Evolutionary conservation across 2,113 vertebrate species (phyloP), one percentile per base, ranked within the genome.

Genomic region (Enhydra lutris): DNA sequence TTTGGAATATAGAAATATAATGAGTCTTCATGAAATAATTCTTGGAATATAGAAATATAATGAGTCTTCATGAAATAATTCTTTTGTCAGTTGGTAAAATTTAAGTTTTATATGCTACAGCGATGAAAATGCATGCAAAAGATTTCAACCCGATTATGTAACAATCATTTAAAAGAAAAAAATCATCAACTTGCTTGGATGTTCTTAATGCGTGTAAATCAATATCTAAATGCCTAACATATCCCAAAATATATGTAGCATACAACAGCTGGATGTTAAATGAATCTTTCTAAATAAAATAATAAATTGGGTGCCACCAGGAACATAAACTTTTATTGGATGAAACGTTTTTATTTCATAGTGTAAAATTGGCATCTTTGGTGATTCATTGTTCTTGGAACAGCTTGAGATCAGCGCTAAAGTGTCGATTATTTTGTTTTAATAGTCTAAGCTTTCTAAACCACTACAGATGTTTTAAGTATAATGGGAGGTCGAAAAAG

Each of bases 381-480:
- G 36, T 90, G 92, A 95, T 93, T 98, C 47, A 47, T 45, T 96
- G 45, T 90, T 84, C 82, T 91, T 47, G 57, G 73, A 97, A 65
- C 39, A 96, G 73, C 94, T 67, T 91, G 82, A 98, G 23, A 71
- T 95, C 45, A 85, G 31, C 63, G 65, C 71, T 95, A 97, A 98
- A 96, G 69, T 95, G 61, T 94, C 7, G 0, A 39, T 98, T 96
- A 97, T 97, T 82, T 26, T 89, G 65, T 96, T 97, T 95, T 96
- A 96, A 84, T 98, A 96, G 82, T 95, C n/a, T 96, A 92, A 95
- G 88, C 8, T 84, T 97, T 97, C 67, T 97, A 95, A 97, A 89
- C 34, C 8, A 90, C 52, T 97, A 97, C 5, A 88, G 39, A 93
- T 97, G 88, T 97, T 97, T 20, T 91, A 94, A 95, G 84, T 92